Evolutionary conservation across 1,140 invertebrate species (phyloP).

Genomic region (Ceratosolen solmsi): DNA sequence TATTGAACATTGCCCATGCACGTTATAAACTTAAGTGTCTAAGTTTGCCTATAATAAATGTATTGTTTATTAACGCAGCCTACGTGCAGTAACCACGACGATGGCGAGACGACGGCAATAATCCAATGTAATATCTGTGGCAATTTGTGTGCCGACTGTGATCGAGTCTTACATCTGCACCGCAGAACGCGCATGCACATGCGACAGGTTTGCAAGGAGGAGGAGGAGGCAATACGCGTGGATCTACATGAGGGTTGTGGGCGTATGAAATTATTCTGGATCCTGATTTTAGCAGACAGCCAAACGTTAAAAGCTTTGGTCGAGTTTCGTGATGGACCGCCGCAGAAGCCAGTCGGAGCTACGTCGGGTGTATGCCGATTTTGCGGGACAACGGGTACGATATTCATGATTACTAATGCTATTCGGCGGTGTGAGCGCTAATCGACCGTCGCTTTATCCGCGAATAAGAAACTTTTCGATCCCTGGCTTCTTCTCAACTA

Average conservation of each 20-base stretch:
- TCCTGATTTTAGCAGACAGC: conserved; percentile 92
- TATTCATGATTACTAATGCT: too few relatives aligned
- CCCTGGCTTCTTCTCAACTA: too few relatives aligned
- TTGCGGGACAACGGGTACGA: conserved; percentile 82
- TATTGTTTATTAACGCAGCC: too few relatives aligned
- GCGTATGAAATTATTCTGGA: conserved; percentile 95
- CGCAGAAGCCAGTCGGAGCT: conserved; percentile 64
- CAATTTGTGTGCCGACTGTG: conserved; percentile 95
- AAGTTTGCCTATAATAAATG: too few relatives aligned
- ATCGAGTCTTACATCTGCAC: conserved; percentile 94
- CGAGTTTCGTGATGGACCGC: conserved; percentile 89
- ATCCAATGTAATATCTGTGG: conserved; percentile 94
- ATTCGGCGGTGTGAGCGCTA: too few relatives aligned
- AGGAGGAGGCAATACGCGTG: conserved; percentile 94
- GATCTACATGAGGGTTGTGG: conserved; percentile 97
- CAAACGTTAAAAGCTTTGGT: conserved; percentile 94
- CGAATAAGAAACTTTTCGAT: too few relatives aligned
- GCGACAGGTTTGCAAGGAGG: conserved; percentile 95
- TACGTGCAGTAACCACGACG: conserved; percentile 96
- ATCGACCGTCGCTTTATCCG: too few relatives aligned
- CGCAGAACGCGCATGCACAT: conserved; percentile 89
- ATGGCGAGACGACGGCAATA: conserved; percentile 93
- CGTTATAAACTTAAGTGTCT: too few relatives aligned
- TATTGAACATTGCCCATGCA: too few relatives aligned
- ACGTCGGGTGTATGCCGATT: conserved; percentile 90